Evolutionary conservation across 2,797 vertebrate genomes (phyloP).

Genomic region (Liasis olivaceus): DNA sequence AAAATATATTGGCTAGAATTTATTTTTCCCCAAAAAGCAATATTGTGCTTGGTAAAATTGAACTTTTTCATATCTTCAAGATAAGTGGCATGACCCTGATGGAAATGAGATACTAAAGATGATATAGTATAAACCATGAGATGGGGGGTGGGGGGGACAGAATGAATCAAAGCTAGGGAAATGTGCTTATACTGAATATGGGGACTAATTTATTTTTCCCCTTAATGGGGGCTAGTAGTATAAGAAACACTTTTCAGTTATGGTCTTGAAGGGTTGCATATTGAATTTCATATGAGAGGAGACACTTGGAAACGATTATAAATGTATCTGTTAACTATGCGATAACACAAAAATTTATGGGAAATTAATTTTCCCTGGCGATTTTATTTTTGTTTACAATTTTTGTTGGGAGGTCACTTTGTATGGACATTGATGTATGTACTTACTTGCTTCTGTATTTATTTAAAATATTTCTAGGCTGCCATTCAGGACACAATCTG

Average conservation of each 20-base stretch:
- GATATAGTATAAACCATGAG: conserved; percentile 3
- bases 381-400: not conserved
- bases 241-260: not conserved
- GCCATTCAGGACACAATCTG: not conserved
- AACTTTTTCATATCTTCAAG: conserved; percentile 3
- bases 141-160: conserved; percentile 19
- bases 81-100: not conserved
- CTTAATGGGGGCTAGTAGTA: not conserved
- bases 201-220: not conserved
- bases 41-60: conserved; percentile 26
- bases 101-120: conserved; percentile 26
- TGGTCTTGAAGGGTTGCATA: not conserved
- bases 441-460: not conserved
- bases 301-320: not conserved
- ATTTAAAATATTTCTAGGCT: not conserved
- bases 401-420: not conserved
- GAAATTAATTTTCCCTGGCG: not conserved
- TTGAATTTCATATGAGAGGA: not conserved
- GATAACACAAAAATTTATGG: not conserved
- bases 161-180: not conserved
- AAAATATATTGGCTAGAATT: conserved; percentile 2
- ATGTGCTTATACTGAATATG: conserved; percentile 8
- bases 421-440: not conserved
- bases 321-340: not conserved
- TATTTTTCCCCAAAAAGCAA: conserved; percentile 5